Evolutionary conservation across 2,797 vertebrate genomes (phyloP).

Genomic region (Lates japonicus): DNA sequence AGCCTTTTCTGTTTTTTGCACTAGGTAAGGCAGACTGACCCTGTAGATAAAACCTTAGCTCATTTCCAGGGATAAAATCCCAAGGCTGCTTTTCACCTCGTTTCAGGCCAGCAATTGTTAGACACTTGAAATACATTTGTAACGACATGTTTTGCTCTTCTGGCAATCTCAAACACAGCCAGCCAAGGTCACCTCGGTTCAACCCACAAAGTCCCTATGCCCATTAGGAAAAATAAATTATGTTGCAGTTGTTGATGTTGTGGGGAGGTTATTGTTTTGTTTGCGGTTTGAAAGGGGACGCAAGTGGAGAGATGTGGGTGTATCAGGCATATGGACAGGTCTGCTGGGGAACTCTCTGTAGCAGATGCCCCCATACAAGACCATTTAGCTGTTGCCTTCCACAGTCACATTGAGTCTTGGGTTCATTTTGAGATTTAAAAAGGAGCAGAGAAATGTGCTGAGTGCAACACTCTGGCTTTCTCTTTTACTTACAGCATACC

Average conservation of each 20-base stretch:
- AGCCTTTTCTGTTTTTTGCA: slow-evolving; percentile 41
- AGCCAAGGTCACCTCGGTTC: slow-evolving; percentile 60
- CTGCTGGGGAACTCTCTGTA: slow-evolving; percentile 18
- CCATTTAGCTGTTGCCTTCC: slow-evolving; percentile 36
- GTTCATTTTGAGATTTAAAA: slow-evolving; percentile 31
- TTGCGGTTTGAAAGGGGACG: slow-evolving; percentile 31
- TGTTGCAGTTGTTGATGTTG: slow-evolving; percentile 33
- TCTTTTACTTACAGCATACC: slow-evolving; percentile 57
- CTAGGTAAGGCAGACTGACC: slow-evolving; percentile 56
- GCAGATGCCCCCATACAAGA: slow-evolving; percentile 30
- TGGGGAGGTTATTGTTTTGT: slow-evolving; percentile 31
- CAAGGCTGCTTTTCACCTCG: slow-evolving; percentile 50
- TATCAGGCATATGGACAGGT: slow-evolving; percentile 35
- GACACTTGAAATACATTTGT: slow-evolving; percentile 55
- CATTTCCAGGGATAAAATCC: slow-evolving; percentile 58
- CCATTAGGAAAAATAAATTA: slow-evolving; percentile 44
- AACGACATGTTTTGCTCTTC: slow-evolving; percentile 54
- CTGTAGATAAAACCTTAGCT: slow-evolving; percentile 50
- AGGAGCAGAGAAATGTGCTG: slow-evolving; percentile 51
- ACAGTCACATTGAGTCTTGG: slow-evolving; percentile 29
- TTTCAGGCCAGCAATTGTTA: slow-evolving; percentile 41
- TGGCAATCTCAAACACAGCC: slow-evolving; percentile 35
- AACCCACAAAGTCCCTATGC: slow-evolving; percentile 8
- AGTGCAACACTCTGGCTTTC: slow-evolving; percentile 28
- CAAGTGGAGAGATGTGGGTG: slow-evolving; percentile 23